Base-by-base conservation (phyloP, 2,113 vertebrate genomes). In the Maccullochella peelii region DNA sequence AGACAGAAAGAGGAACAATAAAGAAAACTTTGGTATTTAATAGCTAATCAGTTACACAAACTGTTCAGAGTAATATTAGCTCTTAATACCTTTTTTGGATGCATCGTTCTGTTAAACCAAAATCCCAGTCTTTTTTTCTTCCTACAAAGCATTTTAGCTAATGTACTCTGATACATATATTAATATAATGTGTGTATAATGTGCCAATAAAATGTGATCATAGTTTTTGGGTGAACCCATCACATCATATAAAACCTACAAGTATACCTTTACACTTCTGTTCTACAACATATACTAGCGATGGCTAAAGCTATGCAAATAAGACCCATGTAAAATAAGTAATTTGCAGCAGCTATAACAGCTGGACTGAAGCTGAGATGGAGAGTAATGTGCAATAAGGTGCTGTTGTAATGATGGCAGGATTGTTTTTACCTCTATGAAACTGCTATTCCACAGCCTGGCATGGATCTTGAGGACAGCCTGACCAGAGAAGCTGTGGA, bases 401-500 rank as follows among this genome's bases (percentile, higher is more conserved):
- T 57, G 33, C 40, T 50, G 49, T 63, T 66, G 57, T 42, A 49
- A 11, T 23, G 10, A 61, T 38, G 52, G 73, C 36, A 57, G 25
- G 15, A 18, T 65, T 67, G 54, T 49, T 25, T 71, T 36, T 52
- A 98, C 98, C 97, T 99, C 98, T 80, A 98, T 96, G 86, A 99
- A 99, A 20, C 96, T 99, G 93, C 97, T 94, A 92, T 98, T 99
- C 98, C 98, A 98, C 71, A 99, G 93, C 18, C 96, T 93, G 21
- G 96, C 98, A 25, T 95, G 95, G 30, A 98, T 94, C 0, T 87
- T 96, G 70, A 99, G 94, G 70, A 95, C 91, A 0, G 96, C 95
- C 0, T 94, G 92, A 0, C 96, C 96, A n/a, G 97, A 96, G 44
- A 98, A 96, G 78, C 95, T 97, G 82, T 95, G 95, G 36, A 99